Base-by-base conservation (phyloP, 2,113 vertebrate species). In the Muntiacus reevesi region DNA sequence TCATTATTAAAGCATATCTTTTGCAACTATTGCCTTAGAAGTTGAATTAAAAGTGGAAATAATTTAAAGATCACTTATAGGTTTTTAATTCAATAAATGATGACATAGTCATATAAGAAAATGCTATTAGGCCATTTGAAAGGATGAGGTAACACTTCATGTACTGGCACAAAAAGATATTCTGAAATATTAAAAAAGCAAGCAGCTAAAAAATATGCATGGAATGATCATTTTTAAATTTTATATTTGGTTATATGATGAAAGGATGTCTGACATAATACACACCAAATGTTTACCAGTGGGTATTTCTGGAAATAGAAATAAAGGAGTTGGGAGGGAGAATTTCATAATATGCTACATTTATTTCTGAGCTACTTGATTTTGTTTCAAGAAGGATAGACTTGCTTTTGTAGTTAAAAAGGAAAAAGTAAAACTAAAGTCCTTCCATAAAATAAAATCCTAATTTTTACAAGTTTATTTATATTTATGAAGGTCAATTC, bases 361-460 rank as follows among this genome's bases (percentile, higher is more conserved):
- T 30, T 97, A 76, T 89, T 55, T 83, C 87, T 92, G 23, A 52
- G 19, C 4, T 91, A 84, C 17, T 10, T 91, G 2, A 90, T 47
- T 76, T 91, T 87, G 86, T 17, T 82, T 94, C 90, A 52, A 40
- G 4, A 79, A 95, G 27, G 40, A 74, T 91, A n/a, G 87, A 93
- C 60, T 82, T 89, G 15, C 5, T 71, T 95, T 71, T 74, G 8
- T 55, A 64, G 14, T 52, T 76, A 93, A 96, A 97, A 93, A 67
- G 74, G 91, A 94, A 81, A 97, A 76, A 45, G 9, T 52, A 95
- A 94, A 88, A 87, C 25, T 74, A 79, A 88, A 94, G 23, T 92
- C 85, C 94, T 17, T 86, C 6, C n/a, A 21, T 47, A 79, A 92
- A 91, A 95, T 71, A 82, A 96, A 96, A 71, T 78, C 9, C 13